Evolutionary conservation across 1,140 invertebrate genomes (phyloP).

Genomic region (Pristionchus pacificus): DNA sequence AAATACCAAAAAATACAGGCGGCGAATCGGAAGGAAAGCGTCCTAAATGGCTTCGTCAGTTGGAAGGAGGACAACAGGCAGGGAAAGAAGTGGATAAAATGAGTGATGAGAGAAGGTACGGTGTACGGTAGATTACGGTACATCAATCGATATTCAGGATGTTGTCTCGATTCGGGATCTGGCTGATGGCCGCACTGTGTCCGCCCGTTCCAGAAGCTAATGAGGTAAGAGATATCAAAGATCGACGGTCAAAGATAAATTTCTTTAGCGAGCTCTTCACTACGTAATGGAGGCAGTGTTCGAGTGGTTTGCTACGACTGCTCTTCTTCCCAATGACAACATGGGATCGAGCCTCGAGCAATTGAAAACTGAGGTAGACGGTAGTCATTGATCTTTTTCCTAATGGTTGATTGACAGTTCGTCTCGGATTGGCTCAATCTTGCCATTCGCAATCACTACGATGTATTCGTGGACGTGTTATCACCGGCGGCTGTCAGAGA

Average conservation of each 20-base stretch:
- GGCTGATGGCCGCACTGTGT: constrained; percentile 88
- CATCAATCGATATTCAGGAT: constrained; percentile 61
- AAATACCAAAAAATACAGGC: constrained; percentile 46
- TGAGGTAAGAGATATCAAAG: constrained; percentile 59
- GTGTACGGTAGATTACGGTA: neutral
- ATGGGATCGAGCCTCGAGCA: constrained; percentile 78
- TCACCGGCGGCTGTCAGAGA: constrained; percentile 83
- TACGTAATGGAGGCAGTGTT: constrained; percentile 89
- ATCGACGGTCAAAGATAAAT: neutral
- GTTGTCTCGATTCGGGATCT: constrained; percentile 89
- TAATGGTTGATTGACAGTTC: constrained; percentile 63
- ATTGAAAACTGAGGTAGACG: constrained; percentile 72
- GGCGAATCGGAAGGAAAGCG: constrained; percentile 56
- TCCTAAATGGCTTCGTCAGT: constrained; percentile 56
- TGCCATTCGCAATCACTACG: constrained; percentile 78
- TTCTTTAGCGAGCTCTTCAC: constrained; percentile 78
- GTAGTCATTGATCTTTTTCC: too few relatives aligned
- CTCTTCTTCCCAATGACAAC: constrained; percentile 86
- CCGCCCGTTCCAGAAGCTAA: constrained; percentile 76
- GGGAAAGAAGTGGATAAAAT: constrained; percentile 51
- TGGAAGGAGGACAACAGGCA: constrained; percentile 59
- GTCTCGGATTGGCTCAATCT: constrained; percentile 84
- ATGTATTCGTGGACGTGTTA: constrained; percentile 79
- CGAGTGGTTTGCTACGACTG: constrained; percentile 97
- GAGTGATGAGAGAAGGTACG: constrained; percentile 68